Conservation (phyloP, 2,797 vertebrate genomes). For the Arrhamphus sclerolepis region DNA sequence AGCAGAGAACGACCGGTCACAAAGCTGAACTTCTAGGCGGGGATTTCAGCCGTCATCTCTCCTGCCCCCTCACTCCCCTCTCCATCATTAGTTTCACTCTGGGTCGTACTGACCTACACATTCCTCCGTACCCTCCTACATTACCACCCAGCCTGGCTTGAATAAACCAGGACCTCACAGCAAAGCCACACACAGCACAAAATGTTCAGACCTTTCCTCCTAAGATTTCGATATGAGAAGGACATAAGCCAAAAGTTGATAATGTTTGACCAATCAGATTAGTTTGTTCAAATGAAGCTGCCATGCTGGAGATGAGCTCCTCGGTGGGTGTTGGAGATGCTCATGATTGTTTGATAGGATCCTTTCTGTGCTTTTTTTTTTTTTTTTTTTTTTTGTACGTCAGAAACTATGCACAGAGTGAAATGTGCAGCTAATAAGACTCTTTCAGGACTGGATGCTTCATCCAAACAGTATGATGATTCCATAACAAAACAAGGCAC, state of each 20-base stretch:
- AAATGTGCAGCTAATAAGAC: constrained; percentile 49
- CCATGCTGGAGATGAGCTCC: constrained; percentile 28
- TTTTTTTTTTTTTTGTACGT: constrained; percentile 32
- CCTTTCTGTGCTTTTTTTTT: constrained; percentile 44
- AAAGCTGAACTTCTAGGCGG: constrained; percentile 93
- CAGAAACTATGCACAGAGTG: constrained; percentile 61
- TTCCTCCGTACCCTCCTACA: constrained; percentile 59
- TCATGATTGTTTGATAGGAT: constrained; percentile 39
- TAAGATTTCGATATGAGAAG: constrained; percentile 36
- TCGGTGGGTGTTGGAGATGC: constrained; percentile 30
- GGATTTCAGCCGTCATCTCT: background rate
- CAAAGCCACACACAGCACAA: constrained; percentile 49
- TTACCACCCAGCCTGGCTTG: constrained; percentile 48
- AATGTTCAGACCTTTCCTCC: constrained; percentile 35
- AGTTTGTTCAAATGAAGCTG: constrained; percentile 24
- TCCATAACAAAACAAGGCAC: constrained; percentile 32
- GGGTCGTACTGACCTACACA: constrained; percentile 61
- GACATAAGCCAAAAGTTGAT: constrained; percentile 61
- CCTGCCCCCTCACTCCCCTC: background rate
- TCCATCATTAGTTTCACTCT: constrained; percentile 25
- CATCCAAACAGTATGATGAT: constrained; percentile 40
- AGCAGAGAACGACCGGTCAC: constrained; percentile 92
- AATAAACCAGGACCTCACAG: constrained; percentile 27
- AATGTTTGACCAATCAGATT: constrained; percentile 48
- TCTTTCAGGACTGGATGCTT: constrained; percentile 45